A percentile compares a stretch with the other conserved stretches of the same genome.
These are phyloP conservation scores for Neomonachus schauinslandi DNA, from an alignment of 2,113 vertebrate genomes.

Conservation along the genomic window DNA sequence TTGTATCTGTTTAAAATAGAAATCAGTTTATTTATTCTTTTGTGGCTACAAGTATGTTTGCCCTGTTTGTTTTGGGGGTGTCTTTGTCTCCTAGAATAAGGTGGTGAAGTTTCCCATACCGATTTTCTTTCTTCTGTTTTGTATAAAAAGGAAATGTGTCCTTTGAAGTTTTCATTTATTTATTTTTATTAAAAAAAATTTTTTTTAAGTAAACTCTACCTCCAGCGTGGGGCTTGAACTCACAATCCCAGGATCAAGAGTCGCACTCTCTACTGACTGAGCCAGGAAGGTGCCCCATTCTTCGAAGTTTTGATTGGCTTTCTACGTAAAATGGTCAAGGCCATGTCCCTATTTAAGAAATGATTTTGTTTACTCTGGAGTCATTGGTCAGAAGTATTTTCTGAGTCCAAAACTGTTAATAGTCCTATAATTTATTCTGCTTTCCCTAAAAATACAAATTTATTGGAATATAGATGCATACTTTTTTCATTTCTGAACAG, in stretches of 20 bases:
- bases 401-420: not conserved
- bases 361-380: not conserved
- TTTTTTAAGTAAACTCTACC: too few relatives aligned
- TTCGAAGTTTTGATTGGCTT: not conserved
- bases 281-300: too few relatives aligned
- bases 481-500: not conserved
- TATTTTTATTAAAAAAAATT: not conserved
- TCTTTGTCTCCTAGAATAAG: not conserved
- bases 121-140: not conserved
- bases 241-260: not conserved
- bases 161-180: not conserved
- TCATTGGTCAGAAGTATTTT: not conserved
- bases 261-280: too few relatives aligned
- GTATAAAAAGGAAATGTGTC: not conserved
- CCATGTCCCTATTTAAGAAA: not conserved
- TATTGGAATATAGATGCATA: not conserved
- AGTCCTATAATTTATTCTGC: not conserved
- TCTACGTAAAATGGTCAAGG: not conserved
- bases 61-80: not conserved
- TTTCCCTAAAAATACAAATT: not conserved
- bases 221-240: not conserved
- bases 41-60: too few relatives aligned
- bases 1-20: not conserved
- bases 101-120: not conserved
- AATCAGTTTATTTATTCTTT: not conserved